A percentile compares a stretch with the other conserved stretches of the same genome.
Evolutionary conservation across 2,113 vertebrate genomes (phyloP).

Genomic region (Haliaeetus leucogaster): DNA sequence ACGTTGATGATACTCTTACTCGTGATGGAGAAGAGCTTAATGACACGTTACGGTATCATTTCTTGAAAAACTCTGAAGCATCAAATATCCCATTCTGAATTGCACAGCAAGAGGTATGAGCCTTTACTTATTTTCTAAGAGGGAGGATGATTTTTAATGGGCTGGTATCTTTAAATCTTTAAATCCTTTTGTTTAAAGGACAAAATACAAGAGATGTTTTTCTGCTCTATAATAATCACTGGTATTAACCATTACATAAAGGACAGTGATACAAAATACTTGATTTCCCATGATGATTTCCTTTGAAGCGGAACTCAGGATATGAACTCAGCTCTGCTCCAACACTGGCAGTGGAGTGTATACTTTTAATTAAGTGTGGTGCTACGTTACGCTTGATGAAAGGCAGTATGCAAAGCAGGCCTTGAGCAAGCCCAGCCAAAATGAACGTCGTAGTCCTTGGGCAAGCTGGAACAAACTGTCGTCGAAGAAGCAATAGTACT

Average conservation of each 20-base stretch:
- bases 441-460: fast-evolving
- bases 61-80: neutral
- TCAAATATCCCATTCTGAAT: neutral
- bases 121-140: neutral
- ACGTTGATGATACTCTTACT: fast-evolving
- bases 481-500: neutral
- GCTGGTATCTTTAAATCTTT: neutral
- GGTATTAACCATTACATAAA: neutral
- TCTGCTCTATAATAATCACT: neutral
- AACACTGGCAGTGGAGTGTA: neutral
- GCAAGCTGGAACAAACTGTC: neutral
- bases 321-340: neutral
- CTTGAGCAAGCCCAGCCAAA: neutral
- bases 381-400: neutral
- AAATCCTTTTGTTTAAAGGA: conserved; percentile 7
- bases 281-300: neutral
- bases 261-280: neutral
- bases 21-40: neutral
- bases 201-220: neutral
- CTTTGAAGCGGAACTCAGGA: neutral
- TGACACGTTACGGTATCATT: neutral
- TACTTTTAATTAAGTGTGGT: neutral
- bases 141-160: neutral
- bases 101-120: neutral
- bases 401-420: neutral